Base-by-base conservation (phyloP, 2,888 invertebrate genomes). In the Drosophila affinis region DNA sequence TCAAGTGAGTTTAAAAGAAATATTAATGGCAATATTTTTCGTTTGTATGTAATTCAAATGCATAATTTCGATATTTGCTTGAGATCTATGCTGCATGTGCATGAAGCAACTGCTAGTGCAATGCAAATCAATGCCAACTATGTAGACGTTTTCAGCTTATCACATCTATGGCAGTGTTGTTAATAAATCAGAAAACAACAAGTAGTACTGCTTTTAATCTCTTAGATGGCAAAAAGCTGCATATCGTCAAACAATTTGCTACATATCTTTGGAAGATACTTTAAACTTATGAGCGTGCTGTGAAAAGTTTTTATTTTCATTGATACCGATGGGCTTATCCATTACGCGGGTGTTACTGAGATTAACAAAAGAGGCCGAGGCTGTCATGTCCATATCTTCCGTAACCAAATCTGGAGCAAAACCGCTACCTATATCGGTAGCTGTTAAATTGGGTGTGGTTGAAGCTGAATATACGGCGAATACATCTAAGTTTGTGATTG, bases 101-200 rank as follows among this genome's bases (percentile, higher is more conserved):
- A 63, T 49, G 21, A 47, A 54, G 39, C 46, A 39, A 53, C 44
- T 46, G 32, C 47, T 21, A 53, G 44, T 46, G 48, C 51, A 62
- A 62, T 54, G 21, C 32, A 29, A 49, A 58, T 51, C 45, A 51
- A 29, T 12, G 21, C 9, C 24, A 52, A 55, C 12, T 34, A 24
- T 29, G 52, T 54, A 62, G 56, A 69, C 44, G 17, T 65, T 39
- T 72, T 57, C 70, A 61, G 60, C 72, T 69, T 82, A 80, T 79
- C 71, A 78, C 74, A 80, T 80, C 55, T 67, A 78, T 85, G 82
- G 86, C 82, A 82, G 82, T 77, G 71, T 71, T 80, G 72, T 75
- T 69, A 69, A 62, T 59, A 61, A 21, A 68, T 65, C 47, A 71
- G 49, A 62, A 73, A 79, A 78, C 79, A 74, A 77, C 62, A 72